Base-by-base conservation (phyloP, 2,113 vertebrate species). In the Helogale parvula region DNA sequence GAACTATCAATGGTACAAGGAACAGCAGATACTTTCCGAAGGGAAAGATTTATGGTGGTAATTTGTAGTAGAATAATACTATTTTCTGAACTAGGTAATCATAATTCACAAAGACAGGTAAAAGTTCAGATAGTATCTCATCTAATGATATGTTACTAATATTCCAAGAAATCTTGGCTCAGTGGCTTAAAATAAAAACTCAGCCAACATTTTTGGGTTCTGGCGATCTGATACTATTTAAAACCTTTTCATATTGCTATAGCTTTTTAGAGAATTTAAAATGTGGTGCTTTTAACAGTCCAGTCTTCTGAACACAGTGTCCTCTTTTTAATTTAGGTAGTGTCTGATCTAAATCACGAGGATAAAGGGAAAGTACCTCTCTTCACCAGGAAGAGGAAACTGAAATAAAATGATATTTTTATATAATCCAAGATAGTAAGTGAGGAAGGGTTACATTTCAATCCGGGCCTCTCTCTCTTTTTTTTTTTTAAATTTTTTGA, bases 41-140 rank as follows among this genome's bases (percentile, higher is more conserved):
- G 57, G 66, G 52, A 96, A 65, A 90, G 72, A 96, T 91, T 86
- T 79, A 95, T 82, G 68, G 76, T 21, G 38, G 57, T 93, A 88
- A 94, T 93, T 54, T 96, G 82, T 60, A 96, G 47, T 76, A 11
- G 90, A 87, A 71, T 90, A 97, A 89, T 74, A 86, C 79, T 94
- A 15, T 76, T 94, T 97, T 95, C 66, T 84, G 71, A 97, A 96
- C 66, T 15, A 88, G 66, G 88, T 77, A 95, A 94, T 90, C 90
- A 83, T 89, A 93, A 95, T 45, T 95, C 91, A 90, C 13, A 69
- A 89, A 96, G 90, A 90, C 82, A 92, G 91, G 77, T 84, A 54
- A 92, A 88, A 85, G 33, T 50, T 95, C 84, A 95, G 63, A 86
- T 79, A 85, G 29, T 91, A 92, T 95, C 79, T 96, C 83, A 93